These are phyloP conservation scores for Rhinoderma darwinii DNA, from an alignment of 2,113 vertebrate genomes.

Conservation along the genomic window DNA sequence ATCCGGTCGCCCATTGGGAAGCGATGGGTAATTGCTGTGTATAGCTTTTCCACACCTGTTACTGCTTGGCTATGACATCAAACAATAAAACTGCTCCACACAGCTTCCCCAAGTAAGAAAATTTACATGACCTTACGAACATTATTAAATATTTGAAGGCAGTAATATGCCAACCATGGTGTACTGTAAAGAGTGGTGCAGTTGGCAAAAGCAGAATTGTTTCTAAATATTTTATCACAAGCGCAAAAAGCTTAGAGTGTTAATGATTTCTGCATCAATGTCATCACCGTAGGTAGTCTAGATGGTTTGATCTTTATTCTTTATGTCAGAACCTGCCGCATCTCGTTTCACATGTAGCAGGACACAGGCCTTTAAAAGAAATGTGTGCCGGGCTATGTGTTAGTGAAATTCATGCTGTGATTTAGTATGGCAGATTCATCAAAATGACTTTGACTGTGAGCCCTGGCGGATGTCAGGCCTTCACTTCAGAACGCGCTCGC, in stretches of 20 bases:
- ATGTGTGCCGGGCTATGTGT: conserved; percentile 39
- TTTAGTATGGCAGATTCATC: conserved; percentile 59
- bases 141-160: conserved; percentile 55
- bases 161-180: conserved; percentile 33
- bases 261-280: conserved; percentile 61
- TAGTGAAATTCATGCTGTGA: conserved; percentile 59
- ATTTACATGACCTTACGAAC: conserved; percentile 42
- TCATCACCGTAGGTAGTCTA: conserved; percentile 59
- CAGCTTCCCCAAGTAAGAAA: conserved; percentile 33
- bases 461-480: conserved; percentile 49
- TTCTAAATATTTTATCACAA: conserved; percentile 58
- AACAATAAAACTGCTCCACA: conserved; percentile 12
- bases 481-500: conserved; percentile 35
- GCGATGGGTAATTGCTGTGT: conserved; percentile 28
- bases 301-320: conserved; percentile 60
- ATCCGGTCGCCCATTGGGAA: not conserved
- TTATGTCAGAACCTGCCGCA: conserved; percentile 59
- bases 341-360: conserved; percentile 58
- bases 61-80: conserved; percentile 20
- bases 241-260: conserved; percentile 60
- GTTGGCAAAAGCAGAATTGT: conserved; percentile 59
- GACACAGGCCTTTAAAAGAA: conserved; percentile 58
- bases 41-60: conserved; percentile 33
- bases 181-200: conserved; percentile 47
- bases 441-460: conserved; percentile 57